phyloP scores from a whole-genome alignment of 1,140 invertebrate species.

The Pomacea maculata region DNA sequence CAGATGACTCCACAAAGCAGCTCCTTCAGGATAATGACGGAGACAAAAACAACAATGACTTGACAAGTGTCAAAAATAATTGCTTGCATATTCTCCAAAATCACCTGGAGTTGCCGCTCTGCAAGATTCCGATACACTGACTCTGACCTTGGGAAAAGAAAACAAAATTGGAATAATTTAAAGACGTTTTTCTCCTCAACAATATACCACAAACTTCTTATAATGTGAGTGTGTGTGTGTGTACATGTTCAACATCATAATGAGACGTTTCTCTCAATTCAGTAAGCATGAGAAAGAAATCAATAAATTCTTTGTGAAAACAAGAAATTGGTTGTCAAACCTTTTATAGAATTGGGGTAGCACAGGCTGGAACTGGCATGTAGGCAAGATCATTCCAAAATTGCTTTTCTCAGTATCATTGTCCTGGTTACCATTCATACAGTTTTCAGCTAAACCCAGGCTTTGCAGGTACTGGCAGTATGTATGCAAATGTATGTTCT shows the following conservation, averaged over 20 bases:
- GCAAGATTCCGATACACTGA: slow-evolving; percentile 16
- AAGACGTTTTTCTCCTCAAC: too few relatives aligned
- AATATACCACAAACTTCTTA: not conserved
- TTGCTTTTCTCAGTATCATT: slow-evolving; percentile 14
- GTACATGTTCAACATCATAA: too few relatives aligned
- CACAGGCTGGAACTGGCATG: slow-evolving; percentile 38
- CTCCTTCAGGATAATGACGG: slow-evolving; percentile 49
- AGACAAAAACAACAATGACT: slow-evolving; percentile 45
- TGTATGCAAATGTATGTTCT: slow-evolving; percentile 18
- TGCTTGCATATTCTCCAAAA: slow-evolving; percentile 40
- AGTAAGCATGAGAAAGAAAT: not conserved
- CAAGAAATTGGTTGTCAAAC: slow-evolving; percentile 7
- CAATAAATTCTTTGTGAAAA: not conserved
- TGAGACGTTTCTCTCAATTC: too few relatives aligned
- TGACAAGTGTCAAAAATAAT: slow-evolving; percentile 48
- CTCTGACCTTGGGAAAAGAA: slow-evolving; percentile 13
- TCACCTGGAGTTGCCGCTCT: slow-evolving; percentile 38
- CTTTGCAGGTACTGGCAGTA: slow-evolving; percentile 42
- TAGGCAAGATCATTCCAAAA: slow-evolving; percentile 20
- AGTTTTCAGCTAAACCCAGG: slow-evolving; percentile 28
- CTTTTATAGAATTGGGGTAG: slow-evolving; percentile 30
- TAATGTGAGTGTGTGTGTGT: too few relatives aligned
- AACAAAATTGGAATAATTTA: not conserved
- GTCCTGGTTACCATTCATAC: slow-evolving; percentile 19
- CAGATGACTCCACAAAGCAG: slow-evolving; percentile 45